Conservation (phyloP, 2,113 vertebrate species). For the Sisor rabdophorus region DNA sequence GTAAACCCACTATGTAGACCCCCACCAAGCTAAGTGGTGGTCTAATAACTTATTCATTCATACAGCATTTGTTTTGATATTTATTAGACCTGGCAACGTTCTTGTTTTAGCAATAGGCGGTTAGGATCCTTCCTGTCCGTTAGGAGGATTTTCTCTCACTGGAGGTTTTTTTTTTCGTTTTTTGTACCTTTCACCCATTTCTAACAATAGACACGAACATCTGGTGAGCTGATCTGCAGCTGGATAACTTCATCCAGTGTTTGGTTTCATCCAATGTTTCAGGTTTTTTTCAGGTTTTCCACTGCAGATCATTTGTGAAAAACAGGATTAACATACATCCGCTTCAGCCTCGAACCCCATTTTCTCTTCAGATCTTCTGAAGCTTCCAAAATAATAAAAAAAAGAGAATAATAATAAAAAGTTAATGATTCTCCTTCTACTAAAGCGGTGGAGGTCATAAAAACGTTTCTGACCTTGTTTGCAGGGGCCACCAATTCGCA, state of each 20-base stretch:
- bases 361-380: not conserved
- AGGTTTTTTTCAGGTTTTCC: not conserved
- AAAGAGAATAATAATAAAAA: not conserved
- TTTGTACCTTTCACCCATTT: not conserved
- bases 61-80: not conserved
- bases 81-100: not conserved
- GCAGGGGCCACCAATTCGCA: not conserved
- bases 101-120: not conserved
- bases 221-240: not conserved
- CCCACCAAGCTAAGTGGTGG: not conserved
- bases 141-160: too few relatives aligned
- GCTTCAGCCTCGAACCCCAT: not conserved
- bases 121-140: not conserved
- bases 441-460: conserved; percentile 43
- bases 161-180: not conserved
- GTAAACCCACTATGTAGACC: too few relatives aligned
- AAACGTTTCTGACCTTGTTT: conserved; percentile 18
- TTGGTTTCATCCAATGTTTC: not conserved
- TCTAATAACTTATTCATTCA: not conserved
- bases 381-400: not conserved
- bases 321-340: not conserved
- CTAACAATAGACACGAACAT: not conserved
- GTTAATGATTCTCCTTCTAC: conserved; percentile 51
- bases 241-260: not conserved
- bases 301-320: not conserved